phyloP scores from a whole-genome alignment of 2,888 invertebrate species.

The Steromphala cineraria region DNA sequence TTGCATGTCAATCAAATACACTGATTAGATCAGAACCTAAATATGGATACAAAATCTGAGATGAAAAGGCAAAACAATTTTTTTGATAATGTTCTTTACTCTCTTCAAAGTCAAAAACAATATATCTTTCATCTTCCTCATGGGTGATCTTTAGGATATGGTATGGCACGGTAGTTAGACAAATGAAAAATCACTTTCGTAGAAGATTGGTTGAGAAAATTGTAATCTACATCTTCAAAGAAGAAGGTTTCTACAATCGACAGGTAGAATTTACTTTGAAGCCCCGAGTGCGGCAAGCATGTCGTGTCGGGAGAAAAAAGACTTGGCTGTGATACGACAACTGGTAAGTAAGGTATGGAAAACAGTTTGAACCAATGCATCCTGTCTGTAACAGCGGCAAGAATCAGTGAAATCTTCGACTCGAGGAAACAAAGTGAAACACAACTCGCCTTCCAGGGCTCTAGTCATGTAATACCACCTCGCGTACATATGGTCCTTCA shows the following conservation, averaged over 20 bases:
- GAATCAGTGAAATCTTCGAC: not conserved
- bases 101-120: no score
- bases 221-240: not conserved
- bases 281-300: not conserved
- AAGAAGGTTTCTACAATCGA: no score
- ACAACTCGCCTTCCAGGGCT: not conserved
- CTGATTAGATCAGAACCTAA: no score
- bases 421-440: slow-evolving; percentile 10
- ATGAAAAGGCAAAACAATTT: no score
- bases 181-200: slow-evolving; percentile 5
- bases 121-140: no score
- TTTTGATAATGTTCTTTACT: no score
- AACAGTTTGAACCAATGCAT: not conserved
- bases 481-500: not conserved
- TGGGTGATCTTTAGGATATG: no score
- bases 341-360: not conserved
- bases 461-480: not conserved
- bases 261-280: not conserved
- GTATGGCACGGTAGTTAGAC: not conserved
- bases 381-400: not conserved
- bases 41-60: no score
- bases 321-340: not conserved
- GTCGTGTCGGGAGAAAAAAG: not conserved
- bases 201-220: not conserved
- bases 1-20: no score